These are phyloP conservation scores for Manacus vitellinus DNA, from an alignment of 2,113 vertebrate genomes.

Conservation along the genomic window DNA sequence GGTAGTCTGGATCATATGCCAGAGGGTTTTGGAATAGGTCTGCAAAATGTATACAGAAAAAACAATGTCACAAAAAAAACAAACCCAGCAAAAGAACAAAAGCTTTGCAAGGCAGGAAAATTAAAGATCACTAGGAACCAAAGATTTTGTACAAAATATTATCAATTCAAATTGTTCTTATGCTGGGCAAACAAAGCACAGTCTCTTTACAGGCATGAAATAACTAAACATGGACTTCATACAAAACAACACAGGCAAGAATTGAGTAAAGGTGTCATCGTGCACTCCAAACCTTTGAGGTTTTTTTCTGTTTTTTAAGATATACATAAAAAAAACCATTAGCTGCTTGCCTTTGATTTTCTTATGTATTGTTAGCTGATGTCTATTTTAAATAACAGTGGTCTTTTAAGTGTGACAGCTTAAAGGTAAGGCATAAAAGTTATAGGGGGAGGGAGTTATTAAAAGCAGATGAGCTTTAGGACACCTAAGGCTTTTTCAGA, in stretches of 20 bases:
- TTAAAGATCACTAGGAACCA: neutral
- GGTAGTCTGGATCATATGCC: slow-evolving; percentile 73
- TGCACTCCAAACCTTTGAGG: neutral
- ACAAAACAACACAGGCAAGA: neutral
- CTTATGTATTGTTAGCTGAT: neutral
- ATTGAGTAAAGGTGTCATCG: neutral
- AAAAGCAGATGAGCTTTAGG: neutral
- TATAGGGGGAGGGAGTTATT: neutral
- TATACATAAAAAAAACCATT: neutral
- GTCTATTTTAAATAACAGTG: neutral
- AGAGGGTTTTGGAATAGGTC: slow-evolving; percentile 81
- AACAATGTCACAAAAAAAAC: neutral
- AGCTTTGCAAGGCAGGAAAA: neutral
- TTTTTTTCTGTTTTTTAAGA: neutral
- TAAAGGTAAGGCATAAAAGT: neutral
- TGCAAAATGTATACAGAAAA: slow-evolving; percentile 47
- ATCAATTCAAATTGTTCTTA: neutral
- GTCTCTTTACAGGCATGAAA: neutral
- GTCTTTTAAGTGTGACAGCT: neutral
- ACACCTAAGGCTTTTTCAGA: neutral
- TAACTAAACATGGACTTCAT: neutral
- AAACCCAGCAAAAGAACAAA: neutral
- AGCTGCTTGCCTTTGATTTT: neutral
- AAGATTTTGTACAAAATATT: neutral
- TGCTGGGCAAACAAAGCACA: neutral